Conservation (phyloP, 2,888 invertebrate species). For the Dasypolia templi region DNA sequence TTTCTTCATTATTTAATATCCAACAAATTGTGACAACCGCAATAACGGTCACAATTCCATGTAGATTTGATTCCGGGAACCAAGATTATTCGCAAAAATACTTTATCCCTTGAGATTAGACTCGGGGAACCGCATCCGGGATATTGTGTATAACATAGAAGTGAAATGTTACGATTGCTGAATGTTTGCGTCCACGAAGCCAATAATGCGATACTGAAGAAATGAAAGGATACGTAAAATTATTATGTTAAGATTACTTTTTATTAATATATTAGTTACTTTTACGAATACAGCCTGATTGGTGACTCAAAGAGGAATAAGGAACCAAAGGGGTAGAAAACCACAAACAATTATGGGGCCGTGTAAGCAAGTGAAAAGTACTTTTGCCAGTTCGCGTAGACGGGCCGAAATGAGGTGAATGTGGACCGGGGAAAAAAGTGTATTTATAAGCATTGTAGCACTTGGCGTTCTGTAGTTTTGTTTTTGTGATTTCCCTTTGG, state of each 20-base stretch:
- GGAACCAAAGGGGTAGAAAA: not conserved
- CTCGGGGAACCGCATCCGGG: conserved; percentile 25
- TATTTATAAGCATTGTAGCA: not conserved
- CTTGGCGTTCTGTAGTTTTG: not conserved
- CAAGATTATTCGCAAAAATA: conserved; percentile 48
- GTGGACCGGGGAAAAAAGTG: not conserved
- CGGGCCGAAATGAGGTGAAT: no score
- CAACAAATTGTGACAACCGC: conserved; percentile 39
- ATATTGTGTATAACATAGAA: conserved; percentile 8
- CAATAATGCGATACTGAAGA: not conserved
- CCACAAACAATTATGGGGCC: not conserved
- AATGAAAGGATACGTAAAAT: not conserved
- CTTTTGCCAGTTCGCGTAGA: not conserved
- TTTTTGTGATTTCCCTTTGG: not conserved
- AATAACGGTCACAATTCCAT: conserved; percentile 49
- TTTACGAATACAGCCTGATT: not conserved
- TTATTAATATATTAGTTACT: not conserved
- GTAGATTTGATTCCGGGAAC: conserved; percentile 38
- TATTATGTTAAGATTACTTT: not conserved
- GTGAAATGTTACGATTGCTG: conserved; percentile 4
- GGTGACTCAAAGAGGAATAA: not conserved
- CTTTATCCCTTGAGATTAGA: conserved; percentile 53
- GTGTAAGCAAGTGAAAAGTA: not conserved
- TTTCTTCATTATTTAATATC: conserved; percentile 51
- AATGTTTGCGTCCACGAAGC: conserved; percentile 3